Percentiles rank a stretch among this genome's conserved stretches.
These are phyloP conservation scores for Phymorhynchus buccinoides DNA, from an alignment of 1,140 invertebrate genomes.

Conservation along the genomic window DNA sequence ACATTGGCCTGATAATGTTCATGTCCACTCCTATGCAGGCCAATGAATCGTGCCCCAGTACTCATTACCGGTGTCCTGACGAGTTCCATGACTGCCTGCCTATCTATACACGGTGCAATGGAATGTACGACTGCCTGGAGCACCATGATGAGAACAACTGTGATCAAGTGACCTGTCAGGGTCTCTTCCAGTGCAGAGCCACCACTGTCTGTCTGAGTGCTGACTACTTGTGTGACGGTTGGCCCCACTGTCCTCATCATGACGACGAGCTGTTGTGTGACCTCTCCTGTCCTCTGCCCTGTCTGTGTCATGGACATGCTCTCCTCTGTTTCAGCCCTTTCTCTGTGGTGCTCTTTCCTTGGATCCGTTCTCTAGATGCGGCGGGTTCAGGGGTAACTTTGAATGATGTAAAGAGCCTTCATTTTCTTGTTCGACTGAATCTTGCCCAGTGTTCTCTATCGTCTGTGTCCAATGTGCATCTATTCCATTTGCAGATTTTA, in stretches of 20 bases:
- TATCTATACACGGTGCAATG: conserved; percentile 31
- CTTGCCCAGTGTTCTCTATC: neutral
- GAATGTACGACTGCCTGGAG: conserved; percentile 26
- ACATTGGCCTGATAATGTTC: neutral
- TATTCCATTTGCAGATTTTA: neutral
- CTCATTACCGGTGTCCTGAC: neutral
- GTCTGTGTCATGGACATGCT: conserved; percentile 17
- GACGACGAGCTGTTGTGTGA: conserved; percentile 29
- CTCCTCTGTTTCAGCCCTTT: neutral
- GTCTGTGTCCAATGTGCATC: neutral
- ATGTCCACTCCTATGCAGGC: no score
- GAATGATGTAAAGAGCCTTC: neutral
- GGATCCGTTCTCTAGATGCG: neutral
- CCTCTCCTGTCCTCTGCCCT: neutral
- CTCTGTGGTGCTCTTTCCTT: neutral
- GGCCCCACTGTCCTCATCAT: conserved; percentile 10
- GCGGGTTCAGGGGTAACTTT: neutral
- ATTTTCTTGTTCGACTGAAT: neutral
- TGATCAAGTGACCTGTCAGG: conserved; percentile 3
- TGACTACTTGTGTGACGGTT: neutral
- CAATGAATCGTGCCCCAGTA: neutral
- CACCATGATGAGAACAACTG: conserved; percentile 30
- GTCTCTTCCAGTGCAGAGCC: conserved; percentile 28
- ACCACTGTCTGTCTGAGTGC: conserved; percentile 11
- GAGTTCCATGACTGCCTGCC: conserved; percentile 25